phyloP scores from a whole-genome alignment of 35 echinoderm and acorn worm species.

The Lytechinus variegatus region DNA sequence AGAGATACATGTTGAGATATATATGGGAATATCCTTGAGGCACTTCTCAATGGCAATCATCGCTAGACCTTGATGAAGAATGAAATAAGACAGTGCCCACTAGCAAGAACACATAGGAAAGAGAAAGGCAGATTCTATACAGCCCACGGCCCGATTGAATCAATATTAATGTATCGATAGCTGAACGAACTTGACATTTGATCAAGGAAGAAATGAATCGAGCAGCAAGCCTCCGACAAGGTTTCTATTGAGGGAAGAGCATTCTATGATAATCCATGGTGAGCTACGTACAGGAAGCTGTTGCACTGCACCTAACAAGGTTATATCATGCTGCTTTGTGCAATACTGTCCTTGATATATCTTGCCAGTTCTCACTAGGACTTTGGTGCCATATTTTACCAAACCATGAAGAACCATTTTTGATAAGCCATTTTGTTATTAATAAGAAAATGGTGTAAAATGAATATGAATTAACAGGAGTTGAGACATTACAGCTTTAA shows the following conservation, averaged over 20 bases:
- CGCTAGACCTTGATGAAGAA: neutral
- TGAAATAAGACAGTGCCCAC: neutral
- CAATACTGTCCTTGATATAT: neutral
- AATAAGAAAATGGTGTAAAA: neutral
- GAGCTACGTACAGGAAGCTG: neutral
- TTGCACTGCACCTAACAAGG: neutral
- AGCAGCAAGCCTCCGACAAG: neutral
- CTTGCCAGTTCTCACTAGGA: too few relatives aligned
- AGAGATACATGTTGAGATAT: neutral
- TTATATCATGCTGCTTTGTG: neutral
- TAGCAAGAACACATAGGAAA: neutral
- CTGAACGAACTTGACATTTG: neutral
- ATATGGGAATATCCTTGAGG: neutral
- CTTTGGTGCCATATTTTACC: too few relatives aligned
- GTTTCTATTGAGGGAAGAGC: neutral
- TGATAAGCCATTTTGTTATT: neutral
- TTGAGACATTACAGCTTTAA: neutral
- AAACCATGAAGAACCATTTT: too few relatives aligned
- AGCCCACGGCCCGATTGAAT: neutral
- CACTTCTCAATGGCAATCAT: neutral
- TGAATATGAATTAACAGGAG: neutral
- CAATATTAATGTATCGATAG: conserved; percentile 20
- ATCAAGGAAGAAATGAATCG: neutral
- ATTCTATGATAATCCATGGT: neutral
- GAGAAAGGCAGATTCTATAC: neutral